A percentile compares a stretch with the other conserved stretches of the same genome.
phyloP scores from a whole-genome alignment of 30 jellyfish, hydroid and myxozoan species.

The Aurelia aurita complex sp. Pacific region DNA sequence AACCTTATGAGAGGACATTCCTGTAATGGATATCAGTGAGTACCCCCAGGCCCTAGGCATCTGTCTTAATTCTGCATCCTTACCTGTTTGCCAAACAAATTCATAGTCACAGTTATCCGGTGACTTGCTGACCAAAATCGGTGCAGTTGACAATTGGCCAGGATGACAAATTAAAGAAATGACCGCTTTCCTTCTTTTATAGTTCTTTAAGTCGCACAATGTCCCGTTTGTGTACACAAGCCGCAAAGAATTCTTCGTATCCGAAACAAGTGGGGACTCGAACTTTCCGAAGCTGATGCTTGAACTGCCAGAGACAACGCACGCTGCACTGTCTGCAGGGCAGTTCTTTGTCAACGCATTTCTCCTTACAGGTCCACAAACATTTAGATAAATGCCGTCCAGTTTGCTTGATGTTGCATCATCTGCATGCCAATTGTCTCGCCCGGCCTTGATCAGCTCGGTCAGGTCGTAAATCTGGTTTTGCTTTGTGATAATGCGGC shows the following conservation, averaged over 20 bases:
- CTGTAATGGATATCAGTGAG: no score
- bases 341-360: slow-evolving; percentile 43
- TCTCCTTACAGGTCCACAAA: slow-evolving; percentile 54
- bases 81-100: slow-evolving; percentile 86
- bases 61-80: not conserved
- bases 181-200: slow-evolving; percentile 15
- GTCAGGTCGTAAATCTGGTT: slow-evolving; percentile 69
- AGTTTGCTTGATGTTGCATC: slow-evolving; percentile 19
- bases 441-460: slow-evolving; percentile 37
- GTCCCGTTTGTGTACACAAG: slow-evolving; percentile 66
- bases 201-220: slow-evolving; percentile 13
- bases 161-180: slow-evolving; percentile 71
- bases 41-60: no score
- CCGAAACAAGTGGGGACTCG: slow-evolving; percentile 15
- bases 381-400: slow-evolving; percentile 46
- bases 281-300: slow-evolving; percentile 64
- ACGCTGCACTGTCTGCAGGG: slow-evolving; percentile 63
- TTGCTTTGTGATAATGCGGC: slow-evolving; percentile 32
- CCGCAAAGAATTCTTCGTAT: slow-evolving; percentile 40
- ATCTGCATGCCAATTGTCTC: slow-evolving; percentile 55
- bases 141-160: slow-evolving; percentile 62
- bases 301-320: slow-evolving; percentile 35
- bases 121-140: slow-evolving; percentile 47
- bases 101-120: slow-evolving; percentile 61
- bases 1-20: no score